Conservation (phyloP, 2,888 invertebrate species). For the Chloromyia formosa region DNA sequence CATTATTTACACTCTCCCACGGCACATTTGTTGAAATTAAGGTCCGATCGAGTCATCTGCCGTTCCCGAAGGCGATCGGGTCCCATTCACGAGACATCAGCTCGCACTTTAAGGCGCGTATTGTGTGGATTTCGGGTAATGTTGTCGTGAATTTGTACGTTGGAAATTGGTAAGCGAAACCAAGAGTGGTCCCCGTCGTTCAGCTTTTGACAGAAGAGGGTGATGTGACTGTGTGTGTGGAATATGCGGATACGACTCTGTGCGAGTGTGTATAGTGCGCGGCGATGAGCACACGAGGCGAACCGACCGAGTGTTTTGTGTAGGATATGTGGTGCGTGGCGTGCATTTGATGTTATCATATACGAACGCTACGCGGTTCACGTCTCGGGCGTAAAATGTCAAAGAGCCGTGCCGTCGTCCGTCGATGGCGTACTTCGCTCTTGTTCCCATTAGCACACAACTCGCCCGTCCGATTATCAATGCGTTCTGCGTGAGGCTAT, state of each 20-base stretch:
- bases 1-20: slow-evolving; percentile 35
- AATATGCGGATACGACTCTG: neutral
- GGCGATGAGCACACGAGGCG: neutral
- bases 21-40: neutral
- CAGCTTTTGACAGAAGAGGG: slow-evolving; percentile 29
- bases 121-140: slow-evolving; percentile 33
- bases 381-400: slow-evolving; percentile 26
- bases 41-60: neutral
- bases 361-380: neutral
- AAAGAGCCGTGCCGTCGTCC: neutral
- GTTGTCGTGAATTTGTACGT: slow-evolving; percentile 8
- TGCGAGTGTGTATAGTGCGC: slow-evolving; percentile 1
- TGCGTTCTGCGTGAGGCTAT: neutral
- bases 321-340: neutral
- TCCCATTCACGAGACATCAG: neutral
- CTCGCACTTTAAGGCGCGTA: neutral
- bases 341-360: slow-evolving; percentile 1
- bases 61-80: neutral
- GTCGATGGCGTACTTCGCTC: slow-evolving; percentile 31
- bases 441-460: neutral
- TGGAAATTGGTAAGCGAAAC: slow-evolving; percentile 24
- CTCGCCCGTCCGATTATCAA: slow-evolving; percentile 10
- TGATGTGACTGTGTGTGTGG: neutral
- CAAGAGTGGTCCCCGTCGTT: slow-evolving; percentile 20
- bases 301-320: neutral